Base-by-base conservation (phyloP, 2,888 invertebrate genomes). In the Pyrgus malvae region DNA sequence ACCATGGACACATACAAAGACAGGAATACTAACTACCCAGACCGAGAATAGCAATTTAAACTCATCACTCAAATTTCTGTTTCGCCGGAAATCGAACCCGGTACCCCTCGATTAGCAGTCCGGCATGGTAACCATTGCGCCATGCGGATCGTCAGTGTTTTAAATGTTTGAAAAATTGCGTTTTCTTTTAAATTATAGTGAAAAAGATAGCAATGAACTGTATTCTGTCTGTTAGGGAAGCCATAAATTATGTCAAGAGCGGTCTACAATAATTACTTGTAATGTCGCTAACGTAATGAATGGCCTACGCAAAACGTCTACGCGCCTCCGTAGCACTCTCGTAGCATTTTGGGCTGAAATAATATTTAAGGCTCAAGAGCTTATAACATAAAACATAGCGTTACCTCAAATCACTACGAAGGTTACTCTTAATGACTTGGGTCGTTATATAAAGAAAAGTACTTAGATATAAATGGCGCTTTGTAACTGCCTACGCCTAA, bases 261-360 rank as follows among this genome's bases (percentile, higher is more conserved):
- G 14, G 33, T 29, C 21, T 23, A 40, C n/a, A n/a, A n/a, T n/a
- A 16, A 23, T 6, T n/a, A 35, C n/a, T 7, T 2, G 16, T 1
- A 8, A 16, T 17, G 17, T 27, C 25, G 17, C 29, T 9, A n/a
- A 11, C 27, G 16, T 38, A 48, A 48, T 45, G 21, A 45, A 35
- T 33, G 35, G 35, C 35, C 48, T 48, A 48, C 48, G 48, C 48
- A 11, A 37, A 23, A 25, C 6, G 27, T 27, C 48, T 48, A 48
- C 48, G 48, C 27, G 11, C 12, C 11, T 21, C 23, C 38, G 49
- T 40, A 49, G 40, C 49, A 21, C 5, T 25, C 8, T 48, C 25
- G 48, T 48, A 48, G 37, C 37, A 48, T 25, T 11, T 45, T 29
- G 25, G 11, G 41, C 12, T 41, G 7, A 21, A 17, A 23, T 19